Base-by-base conservation (phyloP, 2,797 vertebrate genomes). In the Glyptemys insculpta region DNA sequence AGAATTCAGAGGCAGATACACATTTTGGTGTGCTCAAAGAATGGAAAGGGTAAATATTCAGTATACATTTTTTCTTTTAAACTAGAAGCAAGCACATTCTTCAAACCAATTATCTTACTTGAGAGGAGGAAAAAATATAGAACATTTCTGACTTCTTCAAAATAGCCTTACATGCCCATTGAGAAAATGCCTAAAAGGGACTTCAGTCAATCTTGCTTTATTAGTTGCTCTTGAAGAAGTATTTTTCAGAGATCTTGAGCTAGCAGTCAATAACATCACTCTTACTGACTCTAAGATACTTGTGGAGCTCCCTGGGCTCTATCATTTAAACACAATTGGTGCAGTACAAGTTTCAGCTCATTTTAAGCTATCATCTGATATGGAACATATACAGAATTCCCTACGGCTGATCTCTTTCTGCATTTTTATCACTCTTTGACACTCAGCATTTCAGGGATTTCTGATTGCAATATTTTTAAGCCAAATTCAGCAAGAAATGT, bases 381-480 rank as follows among this genome's bases (percentile, higher is more conserved):
- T 59, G 81, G 29, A 93, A 82, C 50, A 86, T 52, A 68, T 74
- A 83, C 50, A 74, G 37, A 72, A 93, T 86, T 97, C 79, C 86
- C 81, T 78, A 89, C 94, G 90, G 94, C 81, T 96, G 95, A 49
- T 49, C 87, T 56, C 41, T 56, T 8, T 76, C 83, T 57, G 44
- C 34, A 15, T 88, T 89, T 96, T 96, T 91, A 90, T 95, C 90
- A 84, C 47, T 81, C 19, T 91, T 59, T 50, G 81, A 96, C 91
- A 65, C 54, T 89, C 68, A 92, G 57, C 34, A 49, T 81, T 95
- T 96, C 89, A 96, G 59, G 92, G 49, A 91, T 98, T 93, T 95
- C 91, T 87, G 79, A 47, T 81, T 95, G 74, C 95, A 82, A 93
- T 95, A 85, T 91, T 97, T 96, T 97, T 93, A 94, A 92, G 65